Conservation (phyloP, 2,888 invertebrate genomes). For the Agrotis puta region DNA sequence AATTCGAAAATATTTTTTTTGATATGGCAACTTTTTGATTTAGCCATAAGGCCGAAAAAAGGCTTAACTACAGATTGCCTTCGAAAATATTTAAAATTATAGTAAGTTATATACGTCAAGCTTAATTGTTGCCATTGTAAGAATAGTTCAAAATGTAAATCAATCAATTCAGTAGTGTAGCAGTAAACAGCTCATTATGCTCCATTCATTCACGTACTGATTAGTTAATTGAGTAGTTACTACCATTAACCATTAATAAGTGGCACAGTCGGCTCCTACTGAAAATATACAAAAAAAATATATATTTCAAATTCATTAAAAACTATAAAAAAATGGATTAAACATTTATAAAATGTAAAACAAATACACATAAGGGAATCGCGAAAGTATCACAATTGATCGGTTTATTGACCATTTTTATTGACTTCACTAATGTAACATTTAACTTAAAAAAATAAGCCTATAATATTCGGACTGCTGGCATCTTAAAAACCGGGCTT, state of each 20-base stretch:
- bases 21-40: neutral
- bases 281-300: too few species aligned
- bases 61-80: neutral
- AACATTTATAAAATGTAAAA: too few species aligned
- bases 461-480: too few species aligned
- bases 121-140: constrained; percentile 2
- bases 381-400: neutral
- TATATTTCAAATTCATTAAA: too few species aligned
- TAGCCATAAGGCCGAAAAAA: neutral
- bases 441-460: neutral
- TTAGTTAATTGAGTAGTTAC: neutral
- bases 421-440: neutral
- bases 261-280: too few species aligned
- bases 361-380: neutral
- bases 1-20: neutral
- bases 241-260: neutral
- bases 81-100: neutral
- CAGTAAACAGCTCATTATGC: neutral
- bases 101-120: neutral
- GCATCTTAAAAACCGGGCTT: too few species aligned
- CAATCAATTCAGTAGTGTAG: neutral
- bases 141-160: constrained; percentile 2
- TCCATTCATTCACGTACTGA: neutral
- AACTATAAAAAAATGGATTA: too few species aligned
- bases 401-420: neutral